Evolutionary conservation across 2,113 vertebrate genomes (phyloP), one percentile per base, ranked within the genome.

Genomic region (Uropsilus gracilis): DNA sequence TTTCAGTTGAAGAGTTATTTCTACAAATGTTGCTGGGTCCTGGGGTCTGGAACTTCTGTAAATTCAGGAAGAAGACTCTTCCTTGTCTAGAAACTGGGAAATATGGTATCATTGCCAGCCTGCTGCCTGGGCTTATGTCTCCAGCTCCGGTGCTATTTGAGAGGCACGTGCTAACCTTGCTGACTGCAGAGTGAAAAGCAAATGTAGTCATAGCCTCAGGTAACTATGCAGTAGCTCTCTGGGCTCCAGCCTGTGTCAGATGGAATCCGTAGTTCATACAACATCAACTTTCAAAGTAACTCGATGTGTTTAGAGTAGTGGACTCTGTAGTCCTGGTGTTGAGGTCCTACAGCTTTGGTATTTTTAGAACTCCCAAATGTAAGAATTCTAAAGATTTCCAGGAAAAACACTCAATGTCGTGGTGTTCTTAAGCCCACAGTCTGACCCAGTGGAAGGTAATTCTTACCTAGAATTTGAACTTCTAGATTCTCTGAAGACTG

Each of bases 1-100:
- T 83, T 94, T 93, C 59, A 90, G 66, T 88, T 72, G 80, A 37
- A 69, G 18, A 90, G 50, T 86, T 57, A 82, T 83, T 94, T 93
- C 59, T 86, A 72, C 26, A 92, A 73, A 28, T 39, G 18, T 85
- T 64, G 30, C 71, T 76, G 32, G 53, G 37, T 13, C 22, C 84
- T 72, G 48, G 37, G 53, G 34, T 28, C 85, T 87, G 39, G 55
- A 59, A 48, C 59, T 55, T 78, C 37, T 1, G 8, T 75, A 50
- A 46, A 81, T 4, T 50, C 13, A 32, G 59, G 39, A 24, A 59
- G 22, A 68, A 89, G 57, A 87, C 12, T 76, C 11, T 80, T 39
- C 17, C 48, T 30, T 44, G 61, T 37, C 28, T 44, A 53, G 77
- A 72, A 76, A 44, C 26, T 63, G 59, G 78, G 39, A 84, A 63